These are phyloP conservation scores for Sula dactylatra DNA, from an alignment of 2,113 vertebrate species.

Conservation along the genomic window DNA sequence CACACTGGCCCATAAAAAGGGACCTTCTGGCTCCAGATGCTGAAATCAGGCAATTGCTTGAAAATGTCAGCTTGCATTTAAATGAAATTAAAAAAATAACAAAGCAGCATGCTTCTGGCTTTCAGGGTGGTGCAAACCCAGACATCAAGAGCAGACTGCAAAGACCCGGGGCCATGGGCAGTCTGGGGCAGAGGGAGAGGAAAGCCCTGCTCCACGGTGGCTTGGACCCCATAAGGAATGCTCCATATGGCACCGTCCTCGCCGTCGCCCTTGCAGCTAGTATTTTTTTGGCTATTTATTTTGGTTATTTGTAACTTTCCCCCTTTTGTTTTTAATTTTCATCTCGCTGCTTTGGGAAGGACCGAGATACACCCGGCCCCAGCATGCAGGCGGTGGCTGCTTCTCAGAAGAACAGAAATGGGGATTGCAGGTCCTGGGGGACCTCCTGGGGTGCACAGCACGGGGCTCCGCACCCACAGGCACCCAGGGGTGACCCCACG, in stretches of 20 bases:
- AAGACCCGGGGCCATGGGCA: neutral
- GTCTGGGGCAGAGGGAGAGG: neutral
- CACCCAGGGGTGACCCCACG: neutral
- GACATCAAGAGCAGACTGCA: neutral
- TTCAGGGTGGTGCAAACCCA: neutral
- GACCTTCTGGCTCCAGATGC: neutral
- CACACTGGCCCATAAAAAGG: neutral
- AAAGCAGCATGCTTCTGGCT: neutral
- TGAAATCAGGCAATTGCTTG: neutral
- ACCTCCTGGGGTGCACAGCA: neutral
- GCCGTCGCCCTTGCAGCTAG: rapidly evolving
- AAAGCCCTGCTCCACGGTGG: rapidly evolving
- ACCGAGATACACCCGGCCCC: neutral
- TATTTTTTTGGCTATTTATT: neutral
- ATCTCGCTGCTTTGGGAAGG: neutral
- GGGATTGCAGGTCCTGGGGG: neutral
- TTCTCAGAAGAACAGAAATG: neutral
- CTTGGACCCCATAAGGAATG: rapidly evolving
- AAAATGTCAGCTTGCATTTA: neutral
- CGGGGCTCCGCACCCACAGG: neutral
- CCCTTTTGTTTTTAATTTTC: neutral
- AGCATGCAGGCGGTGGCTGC: neutral
- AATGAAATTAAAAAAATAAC: neutral
- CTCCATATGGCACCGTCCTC: rapidly evolving
- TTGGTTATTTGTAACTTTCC: neutral